Conservation (phyloP, 2,797 vertebrate genomes). For the Trachurus trachurus region DNA sequence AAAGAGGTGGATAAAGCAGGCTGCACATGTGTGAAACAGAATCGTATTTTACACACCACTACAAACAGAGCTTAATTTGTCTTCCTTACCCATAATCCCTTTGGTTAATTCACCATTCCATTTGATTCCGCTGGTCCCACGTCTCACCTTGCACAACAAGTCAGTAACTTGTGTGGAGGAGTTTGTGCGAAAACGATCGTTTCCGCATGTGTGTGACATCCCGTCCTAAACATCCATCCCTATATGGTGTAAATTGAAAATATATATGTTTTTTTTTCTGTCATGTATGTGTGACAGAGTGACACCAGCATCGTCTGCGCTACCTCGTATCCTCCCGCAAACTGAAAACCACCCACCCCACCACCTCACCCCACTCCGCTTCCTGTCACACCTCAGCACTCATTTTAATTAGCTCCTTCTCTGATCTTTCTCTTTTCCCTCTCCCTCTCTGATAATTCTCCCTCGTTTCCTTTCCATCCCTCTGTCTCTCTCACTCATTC, state of each 20-base stretch:
- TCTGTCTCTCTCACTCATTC: conserved; percentile 62
- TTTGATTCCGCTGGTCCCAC: conserved; percentile 51
- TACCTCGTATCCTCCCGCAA: conserved; percentile 18
- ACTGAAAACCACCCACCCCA: conserved; percentile 55
- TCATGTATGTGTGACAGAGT: conserved; percentile 8
- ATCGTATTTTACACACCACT: conserved; percentile 69
- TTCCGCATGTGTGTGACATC: neutral
- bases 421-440: conserved; percentile 58
- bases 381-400: conserved; percentile 74
- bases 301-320: conserved; percentile 13
- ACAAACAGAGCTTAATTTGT: conserved; percentile 70
- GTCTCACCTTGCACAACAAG: conserved; percentile 41
- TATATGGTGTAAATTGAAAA: neutral
- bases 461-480: conserved; percentile 53
- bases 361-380: conserved; percentile 29
- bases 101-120: conserved; percentile 60
- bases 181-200: conserved; percentile 38
- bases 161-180: neutral
- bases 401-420: conserved; percentile 79
- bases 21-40: conserved; percentile 44
- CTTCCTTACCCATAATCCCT: conserved; percentile 69
- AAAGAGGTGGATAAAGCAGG: conserved; percentile 53
- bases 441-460: conserved; percentile 65
- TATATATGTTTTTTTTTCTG: neutral
- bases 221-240: neutral